Conservation (phyloP, 2,797 vertebrate genomes). For the Syngnathus acus region DNA sequence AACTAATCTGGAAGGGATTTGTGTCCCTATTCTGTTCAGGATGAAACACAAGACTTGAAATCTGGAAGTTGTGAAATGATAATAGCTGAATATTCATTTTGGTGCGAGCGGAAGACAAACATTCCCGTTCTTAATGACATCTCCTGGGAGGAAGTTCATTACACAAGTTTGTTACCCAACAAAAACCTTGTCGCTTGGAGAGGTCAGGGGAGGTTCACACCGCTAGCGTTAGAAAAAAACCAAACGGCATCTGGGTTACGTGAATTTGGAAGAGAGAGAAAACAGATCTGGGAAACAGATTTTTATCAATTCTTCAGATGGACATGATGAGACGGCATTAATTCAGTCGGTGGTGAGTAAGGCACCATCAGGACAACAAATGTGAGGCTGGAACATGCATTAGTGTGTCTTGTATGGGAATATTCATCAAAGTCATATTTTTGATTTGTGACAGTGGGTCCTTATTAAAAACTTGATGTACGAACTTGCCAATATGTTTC, state of each 20-base stretch:
- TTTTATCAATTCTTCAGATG: constrained; percentile 33
- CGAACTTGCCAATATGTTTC: neutral
- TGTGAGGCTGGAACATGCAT: constrained; percentile 4
- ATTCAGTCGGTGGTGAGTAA: constrained; percentile 42
- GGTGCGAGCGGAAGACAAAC: constrained; percentile 66
- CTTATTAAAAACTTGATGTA: too few relatives aligned
- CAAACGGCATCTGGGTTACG: constrained; percentile 49
- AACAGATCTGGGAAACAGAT: constrained; percentile 33
- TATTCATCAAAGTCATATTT: neutral
- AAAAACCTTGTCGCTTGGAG: constrained; percentile 60
- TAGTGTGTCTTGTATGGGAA: neutral
- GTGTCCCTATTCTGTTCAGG: constrained; percentile 28
- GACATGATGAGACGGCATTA: constrained; percentile 21
- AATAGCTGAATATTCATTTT: constrained; percentile 69
- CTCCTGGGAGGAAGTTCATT: constrained; percentile 69
- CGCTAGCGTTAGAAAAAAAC: constrained; percentile 49
- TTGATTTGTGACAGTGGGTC: neutral
- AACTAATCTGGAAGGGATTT: constrained; percentile 44
- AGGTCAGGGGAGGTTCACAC: constrained; percentile 64
- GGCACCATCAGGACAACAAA: constrained; percentile 10
- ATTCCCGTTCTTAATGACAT: constrained; percentile 67
- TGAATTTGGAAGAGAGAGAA: constrained; percentile 48
- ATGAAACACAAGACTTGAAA: constrained; percentile 51
- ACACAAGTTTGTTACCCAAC: constrained; percentile 61
- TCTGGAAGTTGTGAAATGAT: constrained; percentile 54